Conservation (phyloP, 2,113 vertebrate species). For the Clupea harengus region DNA sequence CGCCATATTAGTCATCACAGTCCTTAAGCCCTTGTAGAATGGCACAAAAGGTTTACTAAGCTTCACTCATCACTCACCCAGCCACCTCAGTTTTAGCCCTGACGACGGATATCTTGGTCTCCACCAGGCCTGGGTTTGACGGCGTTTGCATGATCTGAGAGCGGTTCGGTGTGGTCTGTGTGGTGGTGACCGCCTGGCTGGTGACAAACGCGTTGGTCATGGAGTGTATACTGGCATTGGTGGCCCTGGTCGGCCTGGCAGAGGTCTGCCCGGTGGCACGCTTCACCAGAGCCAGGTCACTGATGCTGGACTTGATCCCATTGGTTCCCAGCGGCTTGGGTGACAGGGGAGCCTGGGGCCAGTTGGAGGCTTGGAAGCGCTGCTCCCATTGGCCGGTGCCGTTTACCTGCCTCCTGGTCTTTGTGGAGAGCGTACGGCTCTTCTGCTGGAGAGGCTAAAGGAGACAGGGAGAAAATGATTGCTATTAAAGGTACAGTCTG, state of each 20-base stretch:
- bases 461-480: not conserved
- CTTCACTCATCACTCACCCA: not conserved
- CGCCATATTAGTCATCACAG: not conserved
- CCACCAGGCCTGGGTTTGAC: not conserved
- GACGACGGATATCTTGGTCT: not conserved
- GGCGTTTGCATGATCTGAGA: not conserved
- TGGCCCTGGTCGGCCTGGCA: slow-evolving; percentile 51
- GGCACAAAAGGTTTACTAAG: not conserved
- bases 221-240: slow-evolving; percentile 61
- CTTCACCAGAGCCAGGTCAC: slow-evolving; percentile 76
- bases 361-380: slow-evolving; percentile 47
- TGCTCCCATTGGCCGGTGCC: slow-evolving; percentile 78
- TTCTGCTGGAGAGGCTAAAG: slow-evolving; percentile 16
- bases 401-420: slow-evolving; percentile 56
- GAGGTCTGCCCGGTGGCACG: slow-evolving; percentile 45
- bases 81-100: slow-evolving; percentile 27
- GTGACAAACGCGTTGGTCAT: slow-evolving; percentile 9
- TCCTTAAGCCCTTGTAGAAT: not conserved
- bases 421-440: slow-evolving; percentile 39
- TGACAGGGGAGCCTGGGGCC: slow-evolving; percentile 65
- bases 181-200: slow-evolving; percentile 50
- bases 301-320: slow-evolving; percentile 77
- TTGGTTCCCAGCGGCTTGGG: slow-evolving; percentile 43
- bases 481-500: not conserved
- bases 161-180: slow-evolving; percentile 30